Evolutionary conservation across 2,797 vertebrate species (phyloP).

Genomic region (Typhlichthys subterraneus): DNA sequence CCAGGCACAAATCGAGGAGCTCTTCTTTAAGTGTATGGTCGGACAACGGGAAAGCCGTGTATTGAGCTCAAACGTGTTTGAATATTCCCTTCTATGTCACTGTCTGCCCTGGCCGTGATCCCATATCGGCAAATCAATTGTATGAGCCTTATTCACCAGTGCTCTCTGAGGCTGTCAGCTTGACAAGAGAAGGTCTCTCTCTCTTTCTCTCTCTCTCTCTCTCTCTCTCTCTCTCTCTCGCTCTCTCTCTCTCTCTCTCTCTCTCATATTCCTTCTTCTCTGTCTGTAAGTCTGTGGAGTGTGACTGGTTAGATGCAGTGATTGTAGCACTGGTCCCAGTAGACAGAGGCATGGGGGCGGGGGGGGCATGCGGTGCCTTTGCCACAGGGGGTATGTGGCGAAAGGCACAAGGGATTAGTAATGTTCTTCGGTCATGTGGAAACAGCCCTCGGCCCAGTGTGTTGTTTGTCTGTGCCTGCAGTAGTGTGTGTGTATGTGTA

Average conservation of each 20-base stretch:
- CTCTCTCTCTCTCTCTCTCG: not conserved
- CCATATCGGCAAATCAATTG: slow-evolving; percentile 13
- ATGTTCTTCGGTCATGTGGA: slow-evolving; percentile 50
- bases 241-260: not conserved
- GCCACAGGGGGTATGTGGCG: slow-evolving; percentile 31
- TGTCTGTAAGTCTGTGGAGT: slow-evolving; percentile 47
- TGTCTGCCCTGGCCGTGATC: slow-evolving; percentile 39
- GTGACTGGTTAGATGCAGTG: slow-evolving; percentile 51
- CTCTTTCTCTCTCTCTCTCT: not conserved
- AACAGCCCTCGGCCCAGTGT: slow-evolving; percentile 37
- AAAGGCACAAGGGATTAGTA: too few species aligned
- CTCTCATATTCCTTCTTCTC: slow-evolving; percentile 5
- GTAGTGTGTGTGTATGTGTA: slow-evolving; percentile 15
- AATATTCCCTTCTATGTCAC: slow-evolving; percentile 36
- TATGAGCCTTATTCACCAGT: slow-evolving; percentile 18
- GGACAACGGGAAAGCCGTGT: too few species aligned
- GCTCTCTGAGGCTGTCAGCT: slow-evolving; percentile 28
- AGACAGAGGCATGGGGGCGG: slow-evolving; percentile 26
- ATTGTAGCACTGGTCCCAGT: slow-evolving; percentile 51
- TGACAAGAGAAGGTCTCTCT: slow-evolving; percentile 2
- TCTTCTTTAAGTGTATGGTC: too few species aligned
- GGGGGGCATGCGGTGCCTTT: slow-evolving; percentile 50
- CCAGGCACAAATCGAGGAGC: too few species aligned
- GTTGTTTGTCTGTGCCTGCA: slow-evolving; percentile 17
- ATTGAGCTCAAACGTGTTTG: not conserved